Conservation (phyloP, 1,140 invertebrate species). For the Phocides pigmalion region DNA sequence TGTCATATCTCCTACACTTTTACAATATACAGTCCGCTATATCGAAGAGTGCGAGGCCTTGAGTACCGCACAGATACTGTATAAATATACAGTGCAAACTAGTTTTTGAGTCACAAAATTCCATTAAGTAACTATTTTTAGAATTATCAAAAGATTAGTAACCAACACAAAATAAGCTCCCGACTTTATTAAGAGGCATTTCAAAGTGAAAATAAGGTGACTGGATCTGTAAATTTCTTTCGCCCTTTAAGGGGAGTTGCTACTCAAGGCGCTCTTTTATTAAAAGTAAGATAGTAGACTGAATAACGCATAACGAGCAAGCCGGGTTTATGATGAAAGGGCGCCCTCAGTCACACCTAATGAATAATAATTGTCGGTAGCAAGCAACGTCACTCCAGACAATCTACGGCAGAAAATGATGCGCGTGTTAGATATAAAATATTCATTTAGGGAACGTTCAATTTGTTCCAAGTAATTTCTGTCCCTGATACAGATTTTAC, state of each 20-base stretch:
- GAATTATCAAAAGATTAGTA: too few species aligned
- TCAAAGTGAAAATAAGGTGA: constrained; percentile 5
- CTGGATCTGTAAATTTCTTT: constrained; percentile 20
- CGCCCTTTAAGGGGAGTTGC: constrained; percentile 27
- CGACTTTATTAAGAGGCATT: constrained; percentile 15
- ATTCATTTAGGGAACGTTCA: constrained; percentile 5
- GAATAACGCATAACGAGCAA: constrained; percentile 70
- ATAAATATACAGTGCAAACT: too few species aligned
- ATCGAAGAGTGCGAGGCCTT: too few species aligned
- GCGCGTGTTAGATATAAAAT: background rate
- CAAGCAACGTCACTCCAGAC: constrained; percentile 44
- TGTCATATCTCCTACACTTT: too few species aligned
- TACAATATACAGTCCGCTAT: too few species aligned
- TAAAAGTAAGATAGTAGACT: constrained; percentile 55
- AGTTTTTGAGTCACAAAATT: too few species aligned
- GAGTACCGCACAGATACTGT: too few species aligned
- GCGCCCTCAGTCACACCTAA: constrained; percentile 50
- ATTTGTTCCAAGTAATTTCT: background rate
- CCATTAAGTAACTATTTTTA: too few species aligned
- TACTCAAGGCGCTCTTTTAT: constrained; percentile 49
- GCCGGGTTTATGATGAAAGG: constrained; percentile 57
- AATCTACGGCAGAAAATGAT: constrained; percentile 36
- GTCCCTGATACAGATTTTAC: too few species aligned
- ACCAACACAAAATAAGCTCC: background rate
- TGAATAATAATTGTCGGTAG: constrained; percentile 65